Percentiles rank a stretch among this genome's conserved stretches.
phyloP scores from a whole-genome alignment of 2,888 invertebrate species.

The Apamea monoglypha region DNA sequence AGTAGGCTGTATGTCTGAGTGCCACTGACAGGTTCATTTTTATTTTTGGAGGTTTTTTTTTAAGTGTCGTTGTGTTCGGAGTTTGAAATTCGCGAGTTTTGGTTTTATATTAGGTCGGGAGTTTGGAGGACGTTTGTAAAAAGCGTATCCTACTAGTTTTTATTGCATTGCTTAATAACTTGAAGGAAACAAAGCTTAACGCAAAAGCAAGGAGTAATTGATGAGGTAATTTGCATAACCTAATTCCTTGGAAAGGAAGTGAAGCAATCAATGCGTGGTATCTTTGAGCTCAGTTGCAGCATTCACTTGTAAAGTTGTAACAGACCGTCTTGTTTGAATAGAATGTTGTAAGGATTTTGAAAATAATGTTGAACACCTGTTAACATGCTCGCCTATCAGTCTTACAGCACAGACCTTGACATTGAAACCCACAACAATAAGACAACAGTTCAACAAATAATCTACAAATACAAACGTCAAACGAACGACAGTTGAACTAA shows the following conservation, averaged over 20 bases:
- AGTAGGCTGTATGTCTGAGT: constrained; percentile 65
- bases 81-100: constrained; percentile 47
- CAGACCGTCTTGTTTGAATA: constrained; percentile 12
- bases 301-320: constrained; percentile 45
- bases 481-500: constrained; percentile 67
- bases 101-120: not conserved
- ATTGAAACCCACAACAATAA: constrained; percentile 60
- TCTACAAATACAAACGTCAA: constrained; percentile 67
- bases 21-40: constrained; percentile 69
- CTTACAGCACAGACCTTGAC: constrained; percentile 47
- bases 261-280: constrained; percentile 60
- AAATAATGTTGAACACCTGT: constrained; percentile 42
- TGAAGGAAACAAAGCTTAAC: constrained; percentile 28
- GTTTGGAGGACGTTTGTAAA: not conserved
- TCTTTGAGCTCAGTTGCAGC: constrained; percentile 29
- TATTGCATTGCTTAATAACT: constrained; percentile 20
- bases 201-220: constrained; percentile 36
- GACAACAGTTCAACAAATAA: constrained; percentile 62
- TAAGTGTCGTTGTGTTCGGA: constrained; percentile 21
- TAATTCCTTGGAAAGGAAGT: constrained; percentile 49
- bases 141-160: not conserved
- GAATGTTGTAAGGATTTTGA: constrained; percentile 24
- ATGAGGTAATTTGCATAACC: constrained; percentile 59
- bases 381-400: constrained; percentile 22
- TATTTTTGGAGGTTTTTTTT: constrained; percentile 38